phyloP scores from a whole-genome alignment of 2,113 vertebrate species.

The Galemys pyrenaicus region DNA sequence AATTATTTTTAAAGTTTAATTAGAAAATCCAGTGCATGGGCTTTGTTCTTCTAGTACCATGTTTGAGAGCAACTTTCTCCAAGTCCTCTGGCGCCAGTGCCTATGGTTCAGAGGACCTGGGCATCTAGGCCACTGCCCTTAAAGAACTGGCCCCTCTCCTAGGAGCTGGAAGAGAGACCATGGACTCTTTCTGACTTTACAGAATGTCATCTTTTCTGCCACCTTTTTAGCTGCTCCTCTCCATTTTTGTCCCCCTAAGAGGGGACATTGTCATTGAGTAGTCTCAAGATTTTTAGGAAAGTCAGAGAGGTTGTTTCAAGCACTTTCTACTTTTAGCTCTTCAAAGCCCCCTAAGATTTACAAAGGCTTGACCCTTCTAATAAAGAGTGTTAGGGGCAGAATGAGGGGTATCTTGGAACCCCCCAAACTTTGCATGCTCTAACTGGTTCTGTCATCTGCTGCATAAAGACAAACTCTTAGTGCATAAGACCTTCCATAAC shows the following conservation, averaged over 20 bases:
- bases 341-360: neutral
- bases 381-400: neutral
- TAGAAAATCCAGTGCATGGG: neutral
- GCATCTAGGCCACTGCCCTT: too few species aligned
- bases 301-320: slow-evolving; percentile 34
- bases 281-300: slow-evolving; percentile 33
- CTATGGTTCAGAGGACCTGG: too few species aligned
- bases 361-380: neutral
- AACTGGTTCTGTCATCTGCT: too few species aligned
- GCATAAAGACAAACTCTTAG: too few species aligned
- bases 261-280: neutral
- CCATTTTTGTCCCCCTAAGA: neutral
- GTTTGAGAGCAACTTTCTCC: neutral
- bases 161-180: neutral
- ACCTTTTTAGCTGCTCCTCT: neutral
- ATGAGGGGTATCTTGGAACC: neutral
- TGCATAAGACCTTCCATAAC: too few species aligned
- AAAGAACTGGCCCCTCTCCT: neutral
- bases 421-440: too few species aligned
- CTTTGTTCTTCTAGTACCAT: neutral
- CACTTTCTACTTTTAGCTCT: slow-evolving; percentile 16
- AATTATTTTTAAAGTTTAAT: neutral
- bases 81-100: neutral
- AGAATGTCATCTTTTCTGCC: neutral
- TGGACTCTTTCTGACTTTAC: neutral